A percentile compares a stretch with the other conserved stretches of the same genome.
Evolutionary conservation across 2,888 invertebrate species (phyloP).

Genomic region (Amaurobius ferox): DNA sequence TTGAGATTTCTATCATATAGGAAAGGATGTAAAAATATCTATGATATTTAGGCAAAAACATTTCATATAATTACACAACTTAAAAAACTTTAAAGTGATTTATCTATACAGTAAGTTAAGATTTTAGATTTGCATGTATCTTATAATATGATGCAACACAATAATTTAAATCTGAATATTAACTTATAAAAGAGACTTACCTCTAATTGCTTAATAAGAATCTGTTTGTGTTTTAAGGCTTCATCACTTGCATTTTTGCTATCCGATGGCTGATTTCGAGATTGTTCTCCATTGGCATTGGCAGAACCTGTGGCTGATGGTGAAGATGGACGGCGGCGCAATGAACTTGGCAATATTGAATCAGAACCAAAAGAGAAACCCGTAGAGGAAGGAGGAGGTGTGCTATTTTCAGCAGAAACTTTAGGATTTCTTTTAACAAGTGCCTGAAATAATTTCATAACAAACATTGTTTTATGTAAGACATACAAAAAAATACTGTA

Average conservation of each 20-base stretch:
- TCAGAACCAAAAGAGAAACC: slow-evolving; percentile 79
- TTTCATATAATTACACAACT: no score
- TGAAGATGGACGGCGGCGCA: slow-evolving; percentile 82
- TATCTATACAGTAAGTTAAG: no score
- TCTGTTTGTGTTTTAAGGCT: slow-evolving; percentile 79
- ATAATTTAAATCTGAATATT: no score
- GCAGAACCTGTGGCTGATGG: slow-evolving; percentile 73
- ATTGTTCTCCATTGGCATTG: slow-evolving; percentile 33
- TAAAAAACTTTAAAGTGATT: no score
- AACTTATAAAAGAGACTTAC: slow-evolving; percentile 65
- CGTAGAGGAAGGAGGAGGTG: slow-evolving; percentile 73
- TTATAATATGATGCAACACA: no score
- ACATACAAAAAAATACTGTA: no score
- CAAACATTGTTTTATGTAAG: no score
- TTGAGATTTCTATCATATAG: no score
- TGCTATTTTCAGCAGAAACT: slow-evolving; percentile 76
- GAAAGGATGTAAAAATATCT: no score
- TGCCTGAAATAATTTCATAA: slow-evolving; percentile 77
- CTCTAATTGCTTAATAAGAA: slow-evolving; percentile 81
- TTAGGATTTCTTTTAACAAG: slow-evolving; percentile 83
- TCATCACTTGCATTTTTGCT: slow-evolving; percentile 76
- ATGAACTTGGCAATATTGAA: slow-evolving; percentile 81
- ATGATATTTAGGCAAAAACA: no score
- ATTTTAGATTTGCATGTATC: no score
- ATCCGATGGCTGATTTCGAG: slow-evolving; percentile 74